Evolutionary conservation across 2,888 invertebrate species (phyloP).

Genomic region (Melanchra persicariae): DNA sequence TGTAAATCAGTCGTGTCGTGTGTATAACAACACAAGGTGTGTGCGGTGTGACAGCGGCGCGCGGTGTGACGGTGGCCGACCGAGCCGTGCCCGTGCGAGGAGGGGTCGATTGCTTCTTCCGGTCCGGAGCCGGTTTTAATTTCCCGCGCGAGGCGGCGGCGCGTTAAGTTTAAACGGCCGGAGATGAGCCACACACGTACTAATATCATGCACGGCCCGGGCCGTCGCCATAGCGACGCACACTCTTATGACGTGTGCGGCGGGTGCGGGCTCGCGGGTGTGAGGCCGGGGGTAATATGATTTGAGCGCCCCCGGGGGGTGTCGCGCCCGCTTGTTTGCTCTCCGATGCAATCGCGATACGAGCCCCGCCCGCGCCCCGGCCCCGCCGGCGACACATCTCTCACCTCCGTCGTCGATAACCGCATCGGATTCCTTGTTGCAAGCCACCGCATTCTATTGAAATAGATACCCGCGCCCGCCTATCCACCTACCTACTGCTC

Average conservation of each 20-base stretch:
- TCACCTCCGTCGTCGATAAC: constrained; percentile 89
- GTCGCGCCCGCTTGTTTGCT: constrained; percentile 90
- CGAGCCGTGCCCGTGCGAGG: constrained; percentile 67
- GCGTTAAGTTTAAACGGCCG: constrained; percentile 89
- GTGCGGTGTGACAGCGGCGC: constrained; percentile 51
- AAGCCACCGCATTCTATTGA: constrained; percentile 89
- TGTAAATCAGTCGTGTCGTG: constrained; percentile 47
- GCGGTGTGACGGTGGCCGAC: constrained; percentile 57
- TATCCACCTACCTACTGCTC: constrained; percentile 82
- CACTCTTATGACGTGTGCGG: constrained; percentile 93
- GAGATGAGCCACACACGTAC: constrained; percentile 89
- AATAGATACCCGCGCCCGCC: constrained; percentile 85
- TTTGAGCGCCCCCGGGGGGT: constrained; percentile 87
- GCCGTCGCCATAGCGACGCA: constrained; percentile 93
- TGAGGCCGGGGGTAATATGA: constrained; percentile 90
- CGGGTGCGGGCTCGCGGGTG: constrained; percentile 84
- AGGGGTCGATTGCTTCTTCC: constrained; percentile 85
- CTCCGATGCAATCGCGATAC: constrained; percentile 91
- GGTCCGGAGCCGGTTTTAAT: constrained; percentile 89
- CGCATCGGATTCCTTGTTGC: constrained; percentile 90
- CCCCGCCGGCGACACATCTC: constrained; percentile 84
- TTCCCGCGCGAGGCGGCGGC: constrained; percentile 85
- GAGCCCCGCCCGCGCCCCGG: constrained; percentile 75
- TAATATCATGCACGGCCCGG: constrained; percentile 91
- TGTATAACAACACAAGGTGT: constrained; percentile 36